Evolutionary conservation across 2,797 vertebrate genomes (phyloP).

Genomic region (Spea hammondii): DNA sequence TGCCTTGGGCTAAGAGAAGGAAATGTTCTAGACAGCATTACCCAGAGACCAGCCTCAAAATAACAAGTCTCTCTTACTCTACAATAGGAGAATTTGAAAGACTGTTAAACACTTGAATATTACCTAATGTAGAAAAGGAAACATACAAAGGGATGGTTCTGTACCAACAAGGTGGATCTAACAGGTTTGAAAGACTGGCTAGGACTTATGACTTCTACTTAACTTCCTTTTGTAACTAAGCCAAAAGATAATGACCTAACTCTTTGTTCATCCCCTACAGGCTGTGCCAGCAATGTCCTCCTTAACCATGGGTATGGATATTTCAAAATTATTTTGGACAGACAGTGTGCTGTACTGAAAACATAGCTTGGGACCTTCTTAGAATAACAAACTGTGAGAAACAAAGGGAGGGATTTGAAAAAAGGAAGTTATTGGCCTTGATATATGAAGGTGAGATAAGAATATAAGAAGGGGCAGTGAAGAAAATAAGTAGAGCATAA

Average conservation of each 20-base stretch:
- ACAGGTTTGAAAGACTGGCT: conserved; percentile 11
- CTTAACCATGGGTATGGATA: background rate
- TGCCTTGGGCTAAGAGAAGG: too few relatives aligned
- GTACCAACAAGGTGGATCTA: background rate
- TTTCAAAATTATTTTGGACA: conserved; percentile 34
- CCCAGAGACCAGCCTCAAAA: too few relatives aligned
- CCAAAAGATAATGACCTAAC: conserved; percentile 32
- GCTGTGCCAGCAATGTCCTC: conserved; percentile 3
- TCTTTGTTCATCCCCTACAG: conserved; percentile 26
- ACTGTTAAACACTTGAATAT: too few relatives aligned
- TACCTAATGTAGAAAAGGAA: too few relatives aligned
- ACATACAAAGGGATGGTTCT: background rate
- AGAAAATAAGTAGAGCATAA: too few relatives aligned
- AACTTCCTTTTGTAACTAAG: conserved; percentile 33
- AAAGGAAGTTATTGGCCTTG: background rate
- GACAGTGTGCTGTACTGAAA: conserved; percentile 10
- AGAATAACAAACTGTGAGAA: background rate
- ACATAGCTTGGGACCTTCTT: background rate
- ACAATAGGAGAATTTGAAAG: too few relatives aligned
- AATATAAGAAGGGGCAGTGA: background rate
- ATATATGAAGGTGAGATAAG: background rate
- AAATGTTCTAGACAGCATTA: too few relatives aligned
- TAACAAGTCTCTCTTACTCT: too few relatives aligned
- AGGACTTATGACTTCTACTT: background rate
- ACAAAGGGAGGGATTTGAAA: conserved; percentile 4